Evolutionary conservation across 2,797 vertebrate species (phyloP).

Genomic region (Chaetophractus vellerosus): DNA sequence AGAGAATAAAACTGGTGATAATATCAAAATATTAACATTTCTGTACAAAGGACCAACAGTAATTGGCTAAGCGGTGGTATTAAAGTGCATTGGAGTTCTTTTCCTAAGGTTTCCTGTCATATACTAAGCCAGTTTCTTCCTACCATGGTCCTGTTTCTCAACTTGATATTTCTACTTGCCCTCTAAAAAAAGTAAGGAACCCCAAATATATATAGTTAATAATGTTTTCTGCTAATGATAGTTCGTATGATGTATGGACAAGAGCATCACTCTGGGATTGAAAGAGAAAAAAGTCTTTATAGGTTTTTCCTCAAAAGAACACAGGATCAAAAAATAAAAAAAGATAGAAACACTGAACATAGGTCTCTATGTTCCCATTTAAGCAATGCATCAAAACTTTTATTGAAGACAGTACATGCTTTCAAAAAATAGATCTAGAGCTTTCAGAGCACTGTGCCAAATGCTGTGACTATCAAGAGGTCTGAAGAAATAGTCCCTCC

Average conservation of each 20-base stretch:
- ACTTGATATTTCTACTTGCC: conserved; percentile 65
- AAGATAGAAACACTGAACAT: conserved; percentile 67
- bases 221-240: conserved; percentile 73
- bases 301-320: conserved; percentile 72
- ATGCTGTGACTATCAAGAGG: conserved; percentile 58
- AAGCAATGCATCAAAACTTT: conserved; percentile 79
- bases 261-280: conserved; percentile 67
- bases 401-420: conserved; percentile 72
- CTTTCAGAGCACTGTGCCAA: conserved; percentile 46
- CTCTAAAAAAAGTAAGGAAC: conserved; percentile 49
- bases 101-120: neutral
- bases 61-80: neutral
- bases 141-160: conserved; percentile 38
- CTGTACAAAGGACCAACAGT: neutral
- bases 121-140: neutral
- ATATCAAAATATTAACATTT: conserved; percentile 43
- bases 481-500: neutral
- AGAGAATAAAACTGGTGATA: conserved; percentile 4
- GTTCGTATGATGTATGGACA: conserved; percentile 64
- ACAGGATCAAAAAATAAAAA: conserved; percentile 25
- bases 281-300: conserved; percentile 69
- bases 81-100: neutral
- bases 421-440: conserved; percentile 68
- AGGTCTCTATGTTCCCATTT: conserved; percentile 69
- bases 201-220: conserved; percentile 51